Percentiles rank a stretch among this genome's conserved stretches.
Conservation (phyloP, 2,113 vertebrate species). For the Buteo buteo region DNA sequence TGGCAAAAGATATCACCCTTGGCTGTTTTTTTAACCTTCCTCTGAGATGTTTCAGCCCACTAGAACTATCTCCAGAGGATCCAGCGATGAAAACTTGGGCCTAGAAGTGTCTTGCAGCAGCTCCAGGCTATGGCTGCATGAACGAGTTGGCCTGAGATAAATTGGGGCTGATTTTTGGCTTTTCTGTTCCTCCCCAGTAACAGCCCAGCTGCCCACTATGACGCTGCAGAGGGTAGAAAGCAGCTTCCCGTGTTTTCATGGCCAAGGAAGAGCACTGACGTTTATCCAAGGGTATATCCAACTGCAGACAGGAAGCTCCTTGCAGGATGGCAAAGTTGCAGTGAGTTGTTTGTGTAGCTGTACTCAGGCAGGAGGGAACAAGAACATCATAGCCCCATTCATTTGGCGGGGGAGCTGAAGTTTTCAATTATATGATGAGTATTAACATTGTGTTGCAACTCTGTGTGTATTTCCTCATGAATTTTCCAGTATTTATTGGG, state of each 20-base stretch:
- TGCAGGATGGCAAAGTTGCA: not conserved
- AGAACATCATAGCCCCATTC: rapidly evolving
- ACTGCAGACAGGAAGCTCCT: not conserved
- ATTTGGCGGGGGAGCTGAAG: not conserved
- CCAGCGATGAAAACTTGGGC: not conserved
- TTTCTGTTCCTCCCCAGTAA: not conserved
- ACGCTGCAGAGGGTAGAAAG: not conserved
- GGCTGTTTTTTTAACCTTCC: not conserved
- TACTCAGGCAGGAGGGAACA: not conserved
- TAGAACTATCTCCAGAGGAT: not conserved
- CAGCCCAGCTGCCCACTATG: not conserved
- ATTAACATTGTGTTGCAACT: not conserved
- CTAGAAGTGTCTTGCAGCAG: not conserved
- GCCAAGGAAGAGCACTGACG: not conserved
- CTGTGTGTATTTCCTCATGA: not conserved
- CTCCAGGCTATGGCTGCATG: not conserved
- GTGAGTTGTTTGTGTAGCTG: not conserved
- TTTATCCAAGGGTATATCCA: not conserved
- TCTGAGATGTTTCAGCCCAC: not conserved
- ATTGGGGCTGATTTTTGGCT: not conserved
- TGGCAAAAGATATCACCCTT: not conserved
- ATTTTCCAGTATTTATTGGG: not conserved
- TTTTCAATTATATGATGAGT: not conserved
- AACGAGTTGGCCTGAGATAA: not conserved
- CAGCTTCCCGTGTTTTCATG: not conserved